A percentile compares a stretch with the other conserved stretches of the same genome.
phyloP scores from a whole-genome alignment of 2,113 vertebrate species.

The Caranx melampygus region DNA sequence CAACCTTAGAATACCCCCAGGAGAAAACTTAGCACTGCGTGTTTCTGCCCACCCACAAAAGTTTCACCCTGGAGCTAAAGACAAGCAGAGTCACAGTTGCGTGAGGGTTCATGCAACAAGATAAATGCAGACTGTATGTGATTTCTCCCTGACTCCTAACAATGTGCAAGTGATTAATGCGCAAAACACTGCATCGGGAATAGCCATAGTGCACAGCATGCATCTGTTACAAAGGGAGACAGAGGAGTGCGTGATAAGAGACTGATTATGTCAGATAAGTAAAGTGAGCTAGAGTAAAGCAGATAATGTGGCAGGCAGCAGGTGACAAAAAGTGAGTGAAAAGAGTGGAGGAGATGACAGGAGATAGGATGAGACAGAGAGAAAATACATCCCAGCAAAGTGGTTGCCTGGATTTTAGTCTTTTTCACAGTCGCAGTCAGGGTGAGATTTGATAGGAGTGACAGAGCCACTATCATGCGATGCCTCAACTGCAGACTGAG shows the following conservation, averaged over 20 bases:
- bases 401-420: slow-evolving; percentile 12
- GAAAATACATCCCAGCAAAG: slow-evolving; percentile 4
- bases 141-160: not conserved
- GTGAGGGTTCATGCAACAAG: slow-evolving; percentile 14
- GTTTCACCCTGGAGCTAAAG: slow-evolving; percentile 12
- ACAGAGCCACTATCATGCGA: not conserved
- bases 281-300: not conserved
- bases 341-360: not conserved
- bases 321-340: slow-evolving; percentile 7
- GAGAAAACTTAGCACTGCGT: slow-evolving; percentile 6
- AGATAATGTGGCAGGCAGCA: not conserved
- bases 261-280: slow-evolving; percentile 23
- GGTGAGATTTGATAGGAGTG: slow-evolving; percentile 9
- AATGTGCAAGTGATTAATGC: slow-evolving; percentile 46
- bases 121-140: slow-evolving; percentile 6
- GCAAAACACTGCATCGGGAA: slow-evolving; percentile 51
- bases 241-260: not conserved
- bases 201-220: slow-evolving; percentile 27
- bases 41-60: slow-evolving; percentile 18
- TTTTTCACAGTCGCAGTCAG: not conserved
- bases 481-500: not conserved
- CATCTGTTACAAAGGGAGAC: slow-evolving; percentile 17
- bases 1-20: slow-evolving; percentile 24
- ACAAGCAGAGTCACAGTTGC: slow-evolving; percentile 9
- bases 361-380: not conserved